Percentiles rank a stretch among this genome's conserved stretches.
Evolutionary conservation across 2,888 invertebrate species (phyloP).

Genomic region (Caenorhabditis uteleia): DNA sequence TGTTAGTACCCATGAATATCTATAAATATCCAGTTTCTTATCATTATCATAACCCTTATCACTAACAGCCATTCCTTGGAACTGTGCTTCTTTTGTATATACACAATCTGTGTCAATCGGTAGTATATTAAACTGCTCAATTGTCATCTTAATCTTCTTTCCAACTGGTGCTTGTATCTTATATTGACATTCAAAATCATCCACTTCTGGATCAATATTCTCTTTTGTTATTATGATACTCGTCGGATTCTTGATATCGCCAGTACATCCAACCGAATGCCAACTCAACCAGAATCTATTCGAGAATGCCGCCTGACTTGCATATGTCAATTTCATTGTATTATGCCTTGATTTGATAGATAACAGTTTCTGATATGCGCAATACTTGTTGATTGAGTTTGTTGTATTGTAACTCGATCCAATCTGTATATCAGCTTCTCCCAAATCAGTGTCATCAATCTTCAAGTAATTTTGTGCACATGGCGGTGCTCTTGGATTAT

Average conservation of each 20-base stretch:
- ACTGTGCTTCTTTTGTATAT: constrained; percentile 24
- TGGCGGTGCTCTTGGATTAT: background rate
- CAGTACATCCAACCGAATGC: constrained; percentile 62
- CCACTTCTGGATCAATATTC: constrained; percentile 36
- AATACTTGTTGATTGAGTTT: constrained; percentile 31
- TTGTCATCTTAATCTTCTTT: constrained; percentile 33
- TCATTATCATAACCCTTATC: constrained; percentile 9
- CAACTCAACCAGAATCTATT: constrained; percentile 68
- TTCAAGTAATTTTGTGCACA: constrained; percentile 6
- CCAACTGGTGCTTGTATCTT: constrained; percentile 43
- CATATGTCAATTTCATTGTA: constrained; percentile 49
- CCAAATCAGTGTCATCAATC: constrained; percentile 42
- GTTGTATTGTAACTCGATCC: constrained; percentile 23
- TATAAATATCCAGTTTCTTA: constrained; percentile 33
- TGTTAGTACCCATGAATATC: constrained; percentile 50
- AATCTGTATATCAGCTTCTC: constrained; percentile 19
- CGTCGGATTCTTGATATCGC: constrained; percentile 42
- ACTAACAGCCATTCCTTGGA: constrained; percentile 42
- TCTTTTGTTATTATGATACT: constrained; percentile 37
- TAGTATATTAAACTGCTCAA: constrained; percentile 35
- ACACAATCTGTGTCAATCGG: constrained; percentile 7
- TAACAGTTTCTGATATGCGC: constrained; percentile 15
- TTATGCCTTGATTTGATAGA: constrained; percentile 38
- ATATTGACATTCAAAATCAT: constrained; percentile 57
- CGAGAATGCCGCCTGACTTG: constrained; percentile 28